phyloP scores from a whole-genome alignment of 2,888 invertebrate species.

The Thera britannica region DNA sequence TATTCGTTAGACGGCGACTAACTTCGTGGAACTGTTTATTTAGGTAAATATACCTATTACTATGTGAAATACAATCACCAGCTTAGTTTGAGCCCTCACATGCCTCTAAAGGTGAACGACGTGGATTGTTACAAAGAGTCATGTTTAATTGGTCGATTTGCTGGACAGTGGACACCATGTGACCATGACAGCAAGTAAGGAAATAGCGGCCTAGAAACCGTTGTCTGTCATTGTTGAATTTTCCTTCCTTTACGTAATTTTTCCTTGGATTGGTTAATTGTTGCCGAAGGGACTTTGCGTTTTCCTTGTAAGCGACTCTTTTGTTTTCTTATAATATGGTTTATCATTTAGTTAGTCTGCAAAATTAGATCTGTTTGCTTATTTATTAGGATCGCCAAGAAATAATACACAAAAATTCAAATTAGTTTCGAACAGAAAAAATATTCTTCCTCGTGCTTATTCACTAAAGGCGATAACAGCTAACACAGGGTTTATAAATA shows the following conservation, averaged over 20 bases:
- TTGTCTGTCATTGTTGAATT: constrained; percentile 57
- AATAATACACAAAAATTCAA: too few species aligned
- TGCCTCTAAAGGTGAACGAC: constrained; percentile 27
- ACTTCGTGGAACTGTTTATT: constrained; percentile 68
- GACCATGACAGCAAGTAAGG: constrained; percentile 63
- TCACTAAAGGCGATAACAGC: too few species aligned
- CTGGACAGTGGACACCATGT: constrained; percentile 37
- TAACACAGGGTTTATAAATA: too few species aligned
- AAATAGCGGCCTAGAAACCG: constrained; percentile 64
- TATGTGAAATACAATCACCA: constrained; percentile 53
- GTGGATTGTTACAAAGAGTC: constrained; percentile 25
- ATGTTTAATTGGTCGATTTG: constrained; percentile 46
- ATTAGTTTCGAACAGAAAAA: too few species aligned
- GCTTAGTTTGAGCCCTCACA: constrained; percentile 45
- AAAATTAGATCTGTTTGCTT: too few species aligned
- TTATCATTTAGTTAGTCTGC: too few species aligned
- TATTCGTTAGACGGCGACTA: constrained; percentile 52
- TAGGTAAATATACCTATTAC: constrained; percentile 57
- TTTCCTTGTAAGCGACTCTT: constrained; percentile 9
- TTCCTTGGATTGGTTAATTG: constrained; percentile 33
- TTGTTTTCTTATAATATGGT: neutral
- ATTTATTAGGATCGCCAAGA: too few species aligned
- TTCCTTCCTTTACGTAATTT: constrained; percentile 53
- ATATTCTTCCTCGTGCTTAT: too few species aligned
- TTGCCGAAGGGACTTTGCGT: constrained; percentile 5